Base-by-base conservation (phyloP, 2,888 invertebrate genomes). In the Matsumyia berberina region DNA sequence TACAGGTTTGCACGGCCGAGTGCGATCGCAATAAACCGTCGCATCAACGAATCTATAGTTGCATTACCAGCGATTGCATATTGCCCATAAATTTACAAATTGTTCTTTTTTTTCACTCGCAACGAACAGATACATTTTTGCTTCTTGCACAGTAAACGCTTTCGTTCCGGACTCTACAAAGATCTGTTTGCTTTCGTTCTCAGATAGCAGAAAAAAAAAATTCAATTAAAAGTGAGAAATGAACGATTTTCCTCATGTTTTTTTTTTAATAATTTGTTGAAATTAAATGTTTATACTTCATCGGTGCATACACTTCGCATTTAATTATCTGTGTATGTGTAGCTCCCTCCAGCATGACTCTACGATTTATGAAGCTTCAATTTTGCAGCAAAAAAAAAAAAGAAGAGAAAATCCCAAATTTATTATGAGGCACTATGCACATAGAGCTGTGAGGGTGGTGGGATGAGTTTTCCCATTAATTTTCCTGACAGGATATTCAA, bases 391-490 rank as follows among this genome's bases (percentile, higher is more conserved):
- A 58, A 35, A 11, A 31, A 51, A 46, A 1, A 31, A 15, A 8
- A 39, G 57, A 35, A 51, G 33, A 57, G 37, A 51, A 55, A 53
- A 29, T 77, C 12, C 29, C 49, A 64, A 79, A 79, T 79, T 64
- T 39, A 70, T 62, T 29, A 57, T 15, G 12, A 29, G 31, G 7
- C n/a, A 39, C 15, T 29, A 12, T 42, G 33, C 8, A 53, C 55
- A 72, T 58, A 69, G 39, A 62, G 12, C 67, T 57, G 46, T 42
- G 46, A 17, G 51, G 55, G 39, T 19, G 39, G 60, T 17, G 12
- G 33, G 11, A 58, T 58, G 66, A 83, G 86, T 82, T 87, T 86
- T 37, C 74, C 62, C 58, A 67, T 76, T 78, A 86, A 86, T 86
- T 77, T 67, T 11, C 66, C 8, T 46, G 17, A 57, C 46, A 77